phyloP scores from a whole-genome alignment of 2,797 vertebrate genomes.

The Cryptoprocta ferox region DNA sequence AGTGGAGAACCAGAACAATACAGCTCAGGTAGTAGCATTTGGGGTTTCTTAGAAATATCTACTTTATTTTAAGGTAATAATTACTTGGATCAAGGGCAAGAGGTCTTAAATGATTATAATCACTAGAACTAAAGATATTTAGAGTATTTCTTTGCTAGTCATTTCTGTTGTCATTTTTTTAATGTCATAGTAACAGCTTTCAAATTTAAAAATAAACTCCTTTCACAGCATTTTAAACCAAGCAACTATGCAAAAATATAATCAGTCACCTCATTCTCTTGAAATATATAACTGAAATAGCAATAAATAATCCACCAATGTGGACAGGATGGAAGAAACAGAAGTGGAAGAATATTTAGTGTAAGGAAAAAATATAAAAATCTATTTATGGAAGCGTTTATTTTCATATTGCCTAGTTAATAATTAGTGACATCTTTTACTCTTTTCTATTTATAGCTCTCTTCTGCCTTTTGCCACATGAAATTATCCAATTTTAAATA shows the following conservation, averaged over 20 bases:
- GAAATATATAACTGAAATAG: conserved; percentile 49
- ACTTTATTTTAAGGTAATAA: background rate
- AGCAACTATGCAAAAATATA: conserved; percentile 56
- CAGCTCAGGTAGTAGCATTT: background rate
- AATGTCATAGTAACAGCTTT: conserved; percentile 60
- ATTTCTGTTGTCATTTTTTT: conserved; percentile 48
- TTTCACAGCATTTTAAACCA: conserved; percentile 63
- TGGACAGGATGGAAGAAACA: conserved; percentile 68
- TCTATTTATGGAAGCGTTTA: conserved; percentile 66
- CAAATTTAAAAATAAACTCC: conserved; percentile 63
- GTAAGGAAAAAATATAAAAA: conserved; percentile 67
- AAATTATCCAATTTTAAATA: conserved; percentile 59
- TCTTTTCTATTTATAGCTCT: conserved; percentile 70
- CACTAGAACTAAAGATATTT: background rate
- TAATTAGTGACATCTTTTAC: conserved; percentile 67
- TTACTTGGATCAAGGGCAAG: conserved; percentile 66
- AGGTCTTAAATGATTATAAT: conserved; percentile 23
- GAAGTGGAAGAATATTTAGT: conserved; percentile 67
- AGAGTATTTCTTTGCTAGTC: background rate
- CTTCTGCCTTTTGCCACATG: conserved; percentile 33
- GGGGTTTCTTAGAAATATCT: background rate
- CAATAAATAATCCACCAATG: conserved; percentile 56
- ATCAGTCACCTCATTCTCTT: conserved; percentile 69
- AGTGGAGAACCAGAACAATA: background rate
- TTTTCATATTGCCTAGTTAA: conserved; percentile 72